Percentiles rank a stretch among this genome's conserved stretches.
Evolutionary conservation across 2,797 vertebrate species (phyloP).

Genomic region (Pristis pectinata): DNA sequence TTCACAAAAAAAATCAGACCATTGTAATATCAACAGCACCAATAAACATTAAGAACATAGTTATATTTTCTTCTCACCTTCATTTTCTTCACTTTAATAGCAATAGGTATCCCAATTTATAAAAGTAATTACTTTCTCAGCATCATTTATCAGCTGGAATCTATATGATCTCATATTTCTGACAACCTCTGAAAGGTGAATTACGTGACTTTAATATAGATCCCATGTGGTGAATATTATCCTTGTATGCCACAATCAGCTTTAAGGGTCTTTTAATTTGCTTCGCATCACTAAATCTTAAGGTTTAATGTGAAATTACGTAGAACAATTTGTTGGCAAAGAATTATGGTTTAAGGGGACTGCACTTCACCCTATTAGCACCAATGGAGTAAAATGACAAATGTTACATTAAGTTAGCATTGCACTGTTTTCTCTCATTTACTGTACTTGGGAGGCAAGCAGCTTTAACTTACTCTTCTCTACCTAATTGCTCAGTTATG

Average conservation of each 20-base stretch:
- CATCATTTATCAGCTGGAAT: constrained; percentile 40
- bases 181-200: constrained; percentile 39
- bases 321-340: neutral
- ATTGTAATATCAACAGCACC: neutral
- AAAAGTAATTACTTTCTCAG: constrained; percentile 17
- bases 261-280: neutral
- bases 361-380: neutral
- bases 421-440: neutral
- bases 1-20: neutral
- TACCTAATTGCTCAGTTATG: neutral
- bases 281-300: neutral
- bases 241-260: neutral
- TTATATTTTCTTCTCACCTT: neutral
- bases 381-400: neutral
- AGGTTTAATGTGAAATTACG: neutral
- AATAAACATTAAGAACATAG: neutral
- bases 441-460: neutral
- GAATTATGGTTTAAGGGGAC: neutral
- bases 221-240: constrained; percentile 23
- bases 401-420: neutral
- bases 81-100: neutral
- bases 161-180: constrained; percentile 40
- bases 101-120: constrained; percentile 13
- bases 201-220: constrained; percentile 25
- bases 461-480: neutral